These are phyloP conservation scores for Allobates femoralis DNA, from an alignment of 2,797 vertebrate species.

Conservation along the genomic window DNA sequence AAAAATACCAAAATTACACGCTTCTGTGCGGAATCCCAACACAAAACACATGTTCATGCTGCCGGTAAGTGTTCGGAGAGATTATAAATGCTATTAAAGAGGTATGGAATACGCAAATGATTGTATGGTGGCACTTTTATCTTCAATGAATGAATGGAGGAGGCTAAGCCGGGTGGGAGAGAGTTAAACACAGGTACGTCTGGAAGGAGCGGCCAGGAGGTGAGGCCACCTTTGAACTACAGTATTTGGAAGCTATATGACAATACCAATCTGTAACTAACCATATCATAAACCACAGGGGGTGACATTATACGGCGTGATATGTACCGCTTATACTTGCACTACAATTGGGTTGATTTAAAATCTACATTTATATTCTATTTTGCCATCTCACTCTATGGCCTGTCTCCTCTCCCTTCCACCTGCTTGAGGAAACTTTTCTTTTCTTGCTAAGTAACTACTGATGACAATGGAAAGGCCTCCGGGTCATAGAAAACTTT, in stretches of 20 bases:
- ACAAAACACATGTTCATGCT: constrained; percentile 64
- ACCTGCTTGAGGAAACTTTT: not conserved
- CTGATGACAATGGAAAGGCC: not conserved
- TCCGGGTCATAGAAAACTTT: constrained; percentile 13
- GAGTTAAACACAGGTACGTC: constrained; percentile 3
- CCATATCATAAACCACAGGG: not conserved
- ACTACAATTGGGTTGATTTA: too few relatives aligned
- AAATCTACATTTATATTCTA: not conserved
- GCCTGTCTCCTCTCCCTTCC: not conserved
- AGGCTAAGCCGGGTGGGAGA: not conserved
- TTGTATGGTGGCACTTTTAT: not conserved
- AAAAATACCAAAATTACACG: constrained; percentile 70
- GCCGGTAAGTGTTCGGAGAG: constrained; percentile 15
- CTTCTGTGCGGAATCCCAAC: constrained; percentile 62
- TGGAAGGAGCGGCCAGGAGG: constrained; percentile 1
- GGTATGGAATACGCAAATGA: not conserved
- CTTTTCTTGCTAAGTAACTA: not conserved
- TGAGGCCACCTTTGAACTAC: constrained; percentile 22
- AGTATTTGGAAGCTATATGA: not conserved
- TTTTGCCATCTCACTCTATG: too few relatives aligned
- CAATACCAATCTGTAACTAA: not conserved
- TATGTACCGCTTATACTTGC: not conserved
- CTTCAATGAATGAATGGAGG: not conserved
- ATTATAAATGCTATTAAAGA: not conserved
- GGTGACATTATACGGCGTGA: not conserved